phyloP scores from a whole-genome alignment of 1,140 invertebrate species.

The Onthophagus taurus region DNA sequence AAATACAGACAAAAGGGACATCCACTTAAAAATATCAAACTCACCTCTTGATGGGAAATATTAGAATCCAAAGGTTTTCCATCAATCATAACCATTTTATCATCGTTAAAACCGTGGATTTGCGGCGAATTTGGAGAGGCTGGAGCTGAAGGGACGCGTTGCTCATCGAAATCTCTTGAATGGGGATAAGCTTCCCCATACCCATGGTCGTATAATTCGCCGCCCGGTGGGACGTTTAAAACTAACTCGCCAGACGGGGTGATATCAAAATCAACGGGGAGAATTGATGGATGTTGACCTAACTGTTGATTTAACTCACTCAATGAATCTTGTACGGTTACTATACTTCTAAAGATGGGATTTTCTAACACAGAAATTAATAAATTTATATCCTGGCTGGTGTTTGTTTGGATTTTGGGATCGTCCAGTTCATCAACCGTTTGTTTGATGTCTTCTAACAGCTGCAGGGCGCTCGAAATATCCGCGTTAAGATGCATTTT shows the following conservation, averaged over 20 bases:
- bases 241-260: slow-evolving; percentile 58
- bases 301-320: slow-evolving; percentile 71
- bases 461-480: slow-evolving; percentile 65
- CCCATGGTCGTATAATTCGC: slow-evolving; percentile 41
- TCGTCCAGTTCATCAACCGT: slow-evolving; percentile 65
- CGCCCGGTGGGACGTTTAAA: slow-evolving; percentile 45
- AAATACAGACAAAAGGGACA: not conserved
- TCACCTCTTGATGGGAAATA: slow-evolving; percentile 71
- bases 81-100: slow-evolving; percentile 85
- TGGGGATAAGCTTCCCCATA: slow-evolving; percentile 31
- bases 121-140: slow-evolving; percentile 44
- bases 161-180: slow-evolving; percentile 43
- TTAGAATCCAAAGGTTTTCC: slow-evolving; percentile 72
- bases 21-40: not conserved
- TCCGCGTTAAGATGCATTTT: slow-evolving; percentile 40
- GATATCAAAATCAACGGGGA: slow-evolving; percentile 88
- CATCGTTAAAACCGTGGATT: slow-evolving; percentile 54
- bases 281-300: slow-evolving; percentile 79
- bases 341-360: slow-evolving; percentile 84
- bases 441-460: slow-evolving; percentile 69
- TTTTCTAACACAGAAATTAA: slow-evolving; percentile 82
- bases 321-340: slow-evolving; percentile 83
- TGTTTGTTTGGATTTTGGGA: slow-evolving; percentile 59
- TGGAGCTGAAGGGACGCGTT: slow-evolving; percentile 47
- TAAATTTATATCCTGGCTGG: slow-evolving; percentile 75